Base-by-base conservation (phyloP, 2,888 invertebrate species). In the Microctonus brassicae region DNA sequence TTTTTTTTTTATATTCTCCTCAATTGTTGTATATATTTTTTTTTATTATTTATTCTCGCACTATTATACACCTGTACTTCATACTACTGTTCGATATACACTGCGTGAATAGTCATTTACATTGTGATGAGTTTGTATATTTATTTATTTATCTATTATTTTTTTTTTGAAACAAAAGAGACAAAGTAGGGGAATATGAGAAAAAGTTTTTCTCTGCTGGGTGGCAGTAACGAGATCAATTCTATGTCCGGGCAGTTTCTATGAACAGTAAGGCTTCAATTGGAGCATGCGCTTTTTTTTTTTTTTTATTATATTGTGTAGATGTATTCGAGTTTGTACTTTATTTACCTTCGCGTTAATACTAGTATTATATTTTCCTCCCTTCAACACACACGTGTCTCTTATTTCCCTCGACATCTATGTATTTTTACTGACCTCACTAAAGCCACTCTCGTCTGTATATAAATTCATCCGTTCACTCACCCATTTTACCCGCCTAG, bases 181-280 rank as follows among this genome's bases (percentile, higher is more conserved):
- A 39, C 13, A 39, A 6, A 11, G 13, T 13, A n/a, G n/a, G n/a
- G 3, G 39, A 39, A 39, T 4, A 13, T n/a, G 11, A 11, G 9
- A 53, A 9, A 53, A 24, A 1, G n/a, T n/a, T 57, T 57, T 17
- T 6, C n/a, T 13, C n/a, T 61, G 47, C n/a, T 20, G 47, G 33
- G 22, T 29, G 39, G 70, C 71, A 69, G 76, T 83, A 85, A 85
- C 80, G 80, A 83, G 84, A 83, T 84, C 82, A 82, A 77, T 72
- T n/a, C 75, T 73, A 76, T 78, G 76, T 74, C 74, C 70, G 63
- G 78, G 78, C 78, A 74, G 74, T 64, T 77, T 77, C 75, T 78
- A 79, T 76, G 76, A 62, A 76, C 81, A 79, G 63, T 47, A 47
- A 47, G 85, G 84, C 82, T 85, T 85, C 85, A 85, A 85, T 76